phyloP scores from a whole-genome alignment of 30 jellyfish, hydroid and myxozoan genomes.

The Pelagia noctiluca region DNA sequence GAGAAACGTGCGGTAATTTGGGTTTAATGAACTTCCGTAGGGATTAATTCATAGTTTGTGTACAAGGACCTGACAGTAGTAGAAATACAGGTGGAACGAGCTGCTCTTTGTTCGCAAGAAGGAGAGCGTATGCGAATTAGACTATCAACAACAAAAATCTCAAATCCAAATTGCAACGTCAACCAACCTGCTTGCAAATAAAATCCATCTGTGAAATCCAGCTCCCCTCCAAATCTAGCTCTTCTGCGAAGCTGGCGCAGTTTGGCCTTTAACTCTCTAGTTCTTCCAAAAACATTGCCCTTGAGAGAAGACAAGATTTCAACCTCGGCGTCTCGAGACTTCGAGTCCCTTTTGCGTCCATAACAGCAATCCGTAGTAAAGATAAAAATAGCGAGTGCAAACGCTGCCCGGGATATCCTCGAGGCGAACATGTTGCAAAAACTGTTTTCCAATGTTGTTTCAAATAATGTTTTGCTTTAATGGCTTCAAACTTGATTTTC shows the following conservation, averaged over 20 bases:
- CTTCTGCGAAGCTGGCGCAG: constrained; percentile 24
- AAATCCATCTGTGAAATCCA: constrained; percentile 42
- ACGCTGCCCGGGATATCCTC: too few species aligned
- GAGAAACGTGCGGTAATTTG: too few species aligned
- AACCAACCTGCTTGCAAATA: constrained; percentile 46
- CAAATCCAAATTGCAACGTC: too few species aligned
- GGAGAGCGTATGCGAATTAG: too few species aligned
- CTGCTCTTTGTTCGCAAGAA: too few species aligned
- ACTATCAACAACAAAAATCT: too few species aligned
- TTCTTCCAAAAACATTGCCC: not conserved
- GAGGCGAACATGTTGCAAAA: too few species aligned
- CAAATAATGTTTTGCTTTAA: not conserved
- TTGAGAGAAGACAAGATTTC: constrained; percentile 35
- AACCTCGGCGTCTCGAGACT: constrained; percentile 41
- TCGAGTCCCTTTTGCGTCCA: constrained; percentile 14
- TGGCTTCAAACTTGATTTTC: not conserved
- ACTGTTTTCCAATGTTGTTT: too few species aligned
- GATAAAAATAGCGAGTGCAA: constrained; percentile 2
- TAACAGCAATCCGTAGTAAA: not conserved
- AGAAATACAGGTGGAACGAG: too few species aligned
- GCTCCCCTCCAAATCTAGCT: constrained; percentile 60
- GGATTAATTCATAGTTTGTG: too few species aligned
- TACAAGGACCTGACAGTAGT: too few species aligned
- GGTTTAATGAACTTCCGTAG: too few species aligned
- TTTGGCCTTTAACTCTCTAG: constrained; percentile 40